Percentiles rank a stretch among this genome's conserved stretches.
These are phyloP conservation scores for Threskiornis aethiopicus DNA, from an alignment of 2,797 vertebrate species.

Conservation along the genomic window DNA sequence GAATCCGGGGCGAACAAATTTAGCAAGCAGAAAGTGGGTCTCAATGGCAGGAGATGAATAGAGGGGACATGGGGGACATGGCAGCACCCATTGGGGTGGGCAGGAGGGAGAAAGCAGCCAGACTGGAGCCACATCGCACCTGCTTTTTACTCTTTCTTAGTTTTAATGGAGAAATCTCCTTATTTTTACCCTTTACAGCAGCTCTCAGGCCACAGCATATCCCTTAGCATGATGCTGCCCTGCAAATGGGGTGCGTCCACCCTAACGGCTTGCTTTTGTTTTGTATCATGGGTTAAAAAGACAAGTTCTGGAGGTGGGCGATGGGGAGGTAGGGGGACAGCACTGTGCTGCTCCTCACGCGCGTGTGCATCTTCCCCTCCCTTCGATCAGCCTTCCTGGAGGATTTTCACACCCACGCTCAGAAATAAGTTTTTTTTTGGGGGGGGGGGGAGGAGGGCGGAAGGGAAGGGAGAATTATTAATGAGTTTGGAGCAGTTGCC, in stretches of 20 bases:
- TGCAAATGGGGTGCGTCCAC: background rate
- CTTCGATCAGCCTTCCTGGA: background rate
- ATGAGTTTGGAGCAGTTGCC: conserved; percentile 79
- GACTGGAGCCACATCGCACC: fast-evolving
- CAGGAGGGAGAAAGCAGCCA: background rate
- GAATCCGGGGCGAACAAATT: background rate
- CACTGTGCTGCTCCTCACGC: fast-evolving
- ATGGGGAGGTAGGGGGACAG: background rate
- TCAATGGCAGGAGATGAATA: background rate
- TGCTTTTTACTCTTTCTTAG: background rate
- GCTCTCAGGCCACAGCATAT: fast-evolving
- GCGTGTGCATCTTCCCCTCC: background rate
- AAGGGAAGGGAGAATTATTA: conserved; percentile 55
- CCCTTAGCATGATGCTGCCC: background rate
- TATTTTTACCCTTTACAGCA: background rate
- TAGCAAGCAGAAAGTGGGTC: background rate
- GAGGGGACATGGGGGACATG: background rate
- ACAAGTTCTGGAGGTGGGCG: background rate
- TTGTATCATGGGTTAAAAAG: background rate
- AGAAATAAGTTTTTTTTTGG: background rate
- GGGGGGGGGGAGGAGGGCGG: no score
- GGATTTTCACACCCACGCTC: conserved; percentile 45
- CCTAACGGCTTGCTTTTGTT: background rate
- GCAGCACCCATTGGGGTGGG: background rate
- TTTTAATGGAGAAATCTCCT: background rate